These are phyloP conservation scores for Trissoscelio sp. DNA, from an alignment of 2,888 invertebrate genomes.

Conservation along the genomic window DNA sequence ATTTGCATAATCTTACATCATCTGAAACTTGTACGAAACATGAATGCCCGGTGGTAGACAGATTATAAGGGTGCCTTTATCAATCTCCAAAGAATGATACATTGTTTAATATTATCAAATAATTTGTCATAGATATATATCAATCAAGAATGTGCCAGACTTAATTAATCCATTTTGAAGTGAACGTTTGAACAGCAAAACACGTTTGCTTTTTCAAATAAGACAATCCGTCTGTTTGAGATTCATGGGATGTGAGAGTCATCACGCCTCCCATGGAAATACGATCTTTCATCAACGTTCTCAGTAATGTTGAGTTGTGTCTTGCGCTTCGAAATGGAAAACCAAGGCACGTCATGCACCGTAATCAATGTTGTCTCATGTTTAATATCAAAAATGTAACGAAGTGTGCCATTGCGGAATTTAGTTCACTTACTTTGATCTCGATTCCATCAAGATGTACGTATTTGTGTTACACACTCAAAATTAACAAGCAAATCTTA, in stretches of 20 bases:
- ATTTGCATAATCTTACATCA: neutral
- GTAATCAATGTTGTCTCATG: conserved; percentile 42
- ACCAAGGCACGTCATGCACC: conserved; percentile 46
- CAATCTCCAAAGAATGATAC: too few relatives aligned
- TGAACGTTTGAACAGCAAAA: too few relatives aligned
- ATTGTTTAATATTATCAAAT: too few relatives aligned
- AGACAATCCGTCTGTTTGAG: conserved; percentile 1
- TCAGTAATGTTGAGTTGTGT: conserved; percentile 47
- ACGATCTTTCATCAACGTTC: conserved; percentile 51
- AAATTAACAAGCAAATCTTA: too few relatives aligned
- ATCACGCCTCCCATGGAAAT: conserved; percentile 61
- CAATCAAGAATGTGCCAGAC: too few relatives aligned
- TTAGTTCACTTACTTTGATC: conserved; percentile 24
- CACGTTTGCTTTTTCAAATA: neutral
- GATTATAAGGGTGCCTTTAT: conserved; percentile 7
- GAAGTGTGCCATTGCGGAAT: conserved; percentile 32
- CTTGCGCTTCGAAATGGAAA: conserved; percentile 52
- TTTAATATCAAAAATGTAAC: conserved; percentile 24
- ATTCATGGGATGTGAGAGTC: conserved; percentile 58
- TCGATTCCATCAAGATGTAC: too few relatives aligned
- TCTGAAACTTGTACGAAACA: neutral
- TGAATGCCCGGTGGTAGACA: neutral
- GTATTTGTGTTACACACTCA: too few relatives aligned
- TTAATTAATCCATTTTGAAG: too few relatives aligned
- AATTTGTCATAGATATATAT: neutral